Evolutionary conservation across 2,113 vertebrate species (phyloP).

Genomic region (Bothrops jararaca): DNA sequence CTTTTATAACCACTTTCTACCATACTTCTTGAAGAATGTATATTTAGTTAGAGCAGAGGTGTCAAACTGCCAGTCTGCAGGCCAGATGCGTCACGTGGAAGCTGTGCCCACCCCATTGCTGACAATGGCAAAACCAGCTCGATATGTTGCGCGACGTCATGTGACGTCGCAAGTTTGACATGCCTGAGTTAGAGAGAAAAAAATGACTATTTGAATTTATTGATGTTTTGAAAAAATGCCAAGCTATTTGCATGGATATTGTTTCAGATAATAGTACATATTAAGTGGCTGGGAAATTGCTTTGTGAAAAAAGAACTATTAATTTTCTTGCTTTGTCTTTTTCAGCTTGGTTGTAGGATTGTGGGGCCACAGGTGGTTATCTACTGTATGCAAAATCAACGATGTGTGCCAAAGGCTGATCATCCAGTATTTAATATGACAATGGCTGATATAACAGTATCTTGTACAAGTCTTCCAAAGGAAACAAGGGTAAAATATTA

Average conservation of each 20-base stretch:
- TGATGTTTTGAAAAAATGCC: neutral
- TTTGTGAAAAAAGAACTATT: neutral
- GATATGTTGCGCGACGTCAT: too few species aligned
- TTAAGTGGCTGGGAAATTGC: neutral
- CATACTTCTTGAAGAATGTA: neutral
- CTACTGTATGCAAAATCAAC: conserved; percentile 87
- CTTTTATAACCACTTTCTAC: neutral
- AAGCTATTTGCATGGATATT: neutral
- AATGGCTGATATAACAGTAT: conserved; percentile 86
- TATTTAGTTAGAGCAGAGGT: too few species aligned
- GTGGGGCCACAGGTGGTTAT: conserved; percentile 93
- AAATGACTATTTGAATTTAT: neutral
- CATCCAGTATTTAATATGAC: conserved; percentile 91
- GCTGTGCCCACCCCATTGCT: too few species aligned
- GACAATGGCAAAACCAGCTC: too few species aligned
- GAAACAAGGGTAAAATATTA: conserved; percentile 76
- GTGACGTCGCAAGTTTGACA: too few species aligned
- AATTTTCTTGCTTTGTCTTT: neutral
- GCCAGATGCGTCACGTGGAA: too few species aligned
- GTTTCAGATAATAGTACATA: neutral
- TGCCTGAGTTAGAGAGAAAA: neutral
- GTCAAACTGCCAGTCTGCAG: too few species aligned
- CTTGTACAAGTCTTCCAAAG: conserved; percentile 93
- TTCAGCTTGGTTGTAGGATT: conserved; percentile 88
- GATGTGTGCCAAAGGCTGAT: conserved; percentile 89